Evolutionary conservation across 2,888 invertebrate genomes (phyloP), one percentile per base, ranked within the genome.

Genomic region (Trissolcus japonicus): DNA sequence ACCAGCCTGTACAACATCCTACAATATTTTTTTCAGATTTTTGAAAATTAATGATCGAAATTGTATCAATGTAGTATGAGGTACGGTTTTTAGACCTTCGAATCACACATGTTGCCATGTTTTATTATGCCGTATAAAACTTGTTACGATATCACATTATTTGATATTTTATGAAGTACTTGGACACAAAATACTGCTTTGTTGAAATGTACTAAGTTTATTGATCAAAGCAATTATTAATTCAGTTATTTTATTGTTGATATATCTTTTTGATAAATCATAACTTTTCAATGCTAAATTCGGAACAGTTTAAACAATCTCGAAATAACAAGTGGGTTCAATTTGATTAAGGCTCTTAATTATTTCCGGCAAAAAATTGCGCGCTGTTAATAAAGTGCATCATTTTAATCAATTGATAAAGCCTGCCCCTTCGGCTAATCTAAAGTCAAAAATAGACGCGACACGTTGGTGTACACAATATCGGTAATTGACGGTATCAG

Each of bases 381-480:
- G 35, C 7, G 9, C 35, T 1, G 2, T 35, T 35, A 35, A 35
- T 35, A 35, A 35, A 35, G 35, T 35, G 35, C 35, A 35, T 35
- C 35, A 35, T 35, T 35, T 35, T 35, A 35, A 63, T 59, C 46
- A 57, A 40, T 4, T 43, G 62, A 74, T 67, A 67, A 63, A 67
- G 57, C 62, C 53, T 57, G 56, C 74, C 62, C 51, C 29, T 50
- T 51, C 57, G 41, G 41, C 62, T 67, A 57, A 59, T 74, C 57
- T 46, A 59, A 54, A 62, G 54, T 21, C 48, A 25, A 62, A 77
- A 56, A 35, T 51, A 14, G 62, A 57, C 21, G 41, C 25, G 53
- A 54, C 60, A 69, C 65, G 65, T 74, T 71, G 50, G 59, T 63
- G 35, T 16, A 74, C 50, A 76, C 50, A 76, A 72, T 76, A 72